phyloP scores from a whole-genome alignment of 2,888 invertebrate species.

The Protophormia terraenovae region DNA sequence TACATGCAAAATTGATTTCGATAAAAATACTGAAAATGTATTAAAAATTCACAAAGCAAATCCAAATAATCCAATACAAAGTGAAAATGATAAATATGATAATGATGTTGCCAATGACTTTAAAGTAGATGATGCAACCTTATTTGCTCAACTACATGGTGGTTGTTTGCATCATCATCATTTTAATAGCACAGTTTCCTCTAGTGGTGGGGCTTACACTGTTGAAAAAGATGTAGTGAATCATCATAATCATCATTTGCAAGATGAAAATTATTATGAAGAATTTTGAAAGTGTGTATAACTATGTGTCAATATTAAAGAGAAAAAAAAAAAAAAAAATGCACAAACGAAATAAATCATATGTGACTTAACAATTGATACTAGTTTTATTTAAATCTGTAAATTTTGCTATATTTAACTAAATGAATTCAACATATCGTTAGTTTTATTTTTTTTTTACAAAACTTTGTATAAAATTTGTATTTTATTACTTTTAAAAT shows the following conservation, averaged over 20 bases:
- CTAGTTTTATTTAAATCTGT: too few species aligned
- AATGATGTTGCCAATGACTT: slow-evolving; percentile 49
- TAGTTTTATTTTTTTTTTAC: background rate
- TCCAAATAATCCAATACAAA: slow-evolving; percentile 27
- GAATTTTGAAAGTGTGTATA: slow-evolving; percentile 29
- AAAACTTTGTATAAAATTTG: background rate
- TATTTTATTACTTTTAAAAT: background rate
- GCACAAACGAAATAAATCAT: background rate
- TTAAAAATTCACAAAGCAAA: slow-evolving; percentile 26
- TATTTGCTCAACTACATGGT: slow-evolving; percentile 76
- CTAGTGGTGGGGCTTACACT: background rate
- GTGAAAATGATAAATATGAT: slow-evolving; percentile 30
- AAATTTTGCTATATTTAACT: background rate
- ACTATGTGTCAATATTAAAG: too few species aligned
- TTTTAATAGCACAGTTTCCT: background rate
- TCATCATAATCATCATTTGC: slow-evolving; percentile 9
- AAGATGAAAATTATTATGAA: slow-evolving; percentile 25
- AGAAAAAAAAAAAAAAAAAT: too few species aligned
- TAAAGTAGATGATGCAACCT: slow-evolving; percentile 71
- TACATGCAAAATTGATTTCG: slow-evolving; percentile 63
- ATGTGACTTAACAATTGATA: slow-evolving; percentile 20
- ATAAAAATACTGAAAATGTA: slow-evolving; percentile 56
- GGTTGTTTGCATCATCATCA: slow-evolving; percentile 74
- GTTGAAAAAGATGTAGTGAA: background rate
- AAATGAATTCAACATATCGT: slow-evolving; percentile 42